Base-by-base conservation (phyloP, 2,113 vertebrate species). In the Scortum barcoo region DNA sequence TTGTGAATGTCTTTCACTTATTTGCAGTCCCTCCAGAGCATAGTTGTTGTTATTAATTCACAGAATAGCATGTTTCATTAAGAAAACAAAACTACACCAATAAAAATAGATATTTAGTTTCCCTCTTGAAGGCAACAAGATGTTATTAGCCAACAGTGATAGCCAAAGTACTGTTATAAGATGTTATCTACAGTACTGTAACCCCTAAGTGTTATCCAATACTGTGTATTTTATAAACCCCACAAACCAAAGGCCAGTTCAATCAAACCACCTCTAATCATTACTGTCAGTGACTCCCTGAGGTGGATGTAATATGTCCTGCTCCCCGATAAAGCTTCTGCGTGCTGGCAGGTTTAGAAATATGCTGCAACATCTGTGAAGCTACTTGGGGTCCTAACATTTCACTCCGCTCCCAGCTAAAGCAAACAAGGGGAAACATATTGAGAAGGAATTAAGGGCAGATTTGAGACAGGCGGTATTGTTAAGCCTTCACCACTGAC, bases 291-390 rank as follows among this genome's bases (percentile, higher is more conserved):
- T 65, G 79, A 62, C 85, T 93, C 91, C 88, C 91, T 54, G 83
- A 91, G 90, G 80, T 91, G 89, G 81, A 88, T 90, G 85, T 89
- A 85, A 91, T 85, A 85, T 72, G 72, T 90, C 86, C 91, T 85
- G 69, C 77, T 92, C 82, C 65, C 81, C 76, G 87, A 90, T 86
- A 86, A 81, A 86, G 79, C 81, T 81, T 63, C 86, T 84, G 78
- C 86, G 83, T 77, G 66, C 84, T 78, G 76, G 84, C 85, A 87
- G 85, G 63, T 85, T 63, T 50, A 72, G 82, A 91, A 95, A 92
- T 91, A 91, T 89, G 82, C 86, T 24, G 68, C 83, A 94, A 94
- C 95, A 96, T 95, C 93, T 95, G 95, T 85, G 90, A 92, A 94
- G 88, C 88, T 92, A 90, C 93, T 95, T 60, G 85, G 71, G 86